Evolutionary conservation across 2,113 vertebrate species (phyloP).

Genomic region (Stercorarius parasiticus): DNA sequence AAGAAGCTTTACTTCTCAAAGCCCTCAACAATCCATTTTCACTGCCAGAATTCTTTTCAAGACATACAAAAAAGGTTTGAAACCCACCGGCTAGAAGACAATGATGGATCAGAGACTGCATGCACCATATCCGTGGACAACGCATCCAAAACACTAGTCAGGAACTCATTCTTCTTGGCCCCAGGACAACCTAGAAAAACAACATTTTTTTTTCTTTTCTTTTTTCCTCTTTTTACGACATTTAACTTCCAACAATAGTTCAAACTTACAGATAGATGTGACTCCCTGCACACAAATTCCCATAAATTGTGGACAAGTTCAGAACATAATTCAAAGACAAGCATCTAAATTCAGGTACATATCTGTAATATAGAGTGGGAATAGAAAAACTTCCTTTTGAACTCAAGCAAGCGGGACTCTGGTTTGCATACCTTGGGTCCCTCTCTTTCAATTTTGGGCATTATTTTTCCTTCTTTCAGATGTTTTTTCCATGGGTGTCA

Average conservation of each 20-base stretch:
- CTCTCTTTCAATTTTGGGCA: not conserved
- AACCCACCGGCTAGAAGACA: slow-evolving; percentile 85
- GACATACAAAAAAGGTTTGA: not conserved
- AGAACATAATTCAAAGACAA: not conserved
- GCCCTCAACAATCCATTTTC: not conserved
- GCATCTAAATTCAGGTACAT: not conserved
- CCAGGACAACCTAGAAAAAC: slow-evolving; percentile 89
- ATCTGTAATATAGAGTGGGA: not conserved
- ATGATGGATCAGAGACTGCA: slow-evolving; percentile 86
- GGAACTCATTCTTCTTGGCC: slow-evolving; percentile 93
- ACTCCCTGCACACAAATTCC: not conserved
- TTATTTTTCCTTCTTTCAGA: not conserved
- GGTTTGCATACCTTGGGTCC: not conserved
- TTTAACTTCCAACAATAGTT: not conserved
- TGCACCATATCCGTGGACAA: slow-evolving; percentile 98
- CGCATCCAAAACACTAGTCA: slow-evolving; percentile 94
- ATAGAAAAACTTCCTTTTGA: not conserved
- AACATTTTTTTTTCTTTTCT: not conserved
- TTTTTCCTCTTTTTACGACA: not conserved
- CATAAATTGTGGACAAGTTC: not conserved
- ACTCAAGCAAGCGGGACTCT: not conserved
- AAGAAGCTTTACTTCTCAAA: not conserved
- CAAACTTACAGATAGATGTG: not conserved
- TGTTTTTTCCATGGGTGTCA: not conserved
- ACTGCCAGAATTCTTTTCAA: not conserved